These are phyloP conservation scores for Rhimphoctona megacephalus DNA, from an alignment of 2,888 invertebrate genomes.

Conservation along the genomic window DNA sequence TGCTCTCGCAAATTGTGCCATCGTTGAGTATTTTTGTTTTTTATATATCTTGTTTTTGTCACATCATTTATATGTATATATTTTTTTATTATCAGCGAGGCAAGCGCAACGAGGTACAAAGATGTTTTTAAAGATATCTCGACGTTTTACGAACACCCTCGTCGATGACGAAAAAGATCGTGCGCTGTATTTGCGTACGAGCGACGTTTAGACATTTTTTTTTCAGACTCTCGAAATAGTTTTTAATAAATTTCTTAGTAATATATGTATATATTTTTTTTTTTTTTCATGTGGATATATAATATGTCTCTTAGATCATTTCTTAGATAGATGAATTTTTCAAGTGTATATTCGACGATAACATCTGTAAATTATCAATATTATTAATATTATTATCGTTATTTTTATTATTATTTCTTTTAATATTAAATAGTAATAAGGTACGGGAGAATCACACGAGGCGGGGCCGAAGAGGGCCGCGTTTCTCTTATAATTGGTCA, in stretches of 20 bases:
- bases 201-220: not conserved
- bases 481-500: slow-evolving; percentile 72
- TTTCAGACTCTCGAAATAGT: slow-evolving; percentile 28
- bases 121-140: slow-evolving; percentile 41
- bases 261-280: not conserved
- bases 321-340: slow-evolving; percentile 57
- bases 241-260: slow-evolving; percentile 31
- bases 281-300: not conserved
- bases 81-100: slow-evolving; percentile 57
- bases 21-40: slow-evolving; percentile 6
- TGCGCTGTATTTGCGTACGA: slow-evolving; percentile 5
- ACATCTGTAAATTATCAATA: slow-evolving; percentile 57
- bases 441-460: slow-evolving; percentile 82
- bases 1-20: slow-evolving; percentile 33
- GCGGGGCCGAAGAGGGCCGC: slow-evolving; percentile 70
- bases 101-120: slow-evolving; percentile 69
- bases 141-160: slow-evolving; percentile 12
- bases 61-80: not conserved
- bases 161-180: slow-evolving; percentile 6
- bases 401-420: not conserved
- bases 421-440: slow-evolving; percentile 77
- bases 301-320: slow-evolving; percentile 25
- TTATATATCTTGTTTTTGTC: slow-evolving; percentile 3
- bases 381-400: slow-evolving; percentile 67
- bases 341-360: slow-evolving; percentile 52